Conservation (phyloP, 2,797 vertebrate species). For the Austrolebias charrua region DNA sequence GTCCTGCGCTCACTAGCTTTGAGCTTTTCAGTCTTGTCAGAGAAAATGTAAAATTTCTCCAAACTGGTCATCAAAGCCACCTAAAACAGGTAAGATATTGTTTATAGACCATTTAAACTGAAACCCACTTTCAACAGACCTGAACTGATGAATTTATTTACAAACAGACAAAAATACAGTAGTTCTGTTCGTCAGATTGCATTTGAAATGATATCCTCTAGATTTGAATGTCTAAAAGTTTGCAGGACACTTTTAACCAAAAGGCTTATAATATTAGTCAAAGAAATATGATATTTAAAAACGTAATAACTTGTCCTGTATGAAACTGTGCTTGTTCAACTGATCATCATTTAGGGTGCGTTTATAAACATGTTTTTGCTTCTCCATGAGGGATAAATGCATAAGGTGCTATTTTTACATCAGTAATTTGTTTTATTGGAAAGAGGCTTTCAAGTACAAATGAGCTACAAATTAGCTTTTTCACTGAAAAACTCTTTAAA, state of each 20-base stretch:
- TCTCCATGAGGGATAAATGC: conserved; percentile 36
- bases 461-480: conserved; percentile 56
- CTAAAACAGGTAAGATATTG: no score
- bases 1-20: no score
- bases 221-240: not conserved
- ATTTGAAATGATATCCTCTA: not conserved
- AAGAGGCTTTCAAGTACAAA: conserved; percentile 64
- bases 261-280: not conserved
- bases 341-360: conserved; percentile 5
- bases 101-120: no score
- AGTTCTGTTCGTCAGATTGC: not conserved
- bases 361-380: conserved; percentile 33
- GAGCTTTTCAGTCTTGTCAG: no score
- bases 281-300: not conserved
- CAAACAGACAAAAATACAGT: not conserved
- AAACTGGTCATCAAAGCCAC: no score
- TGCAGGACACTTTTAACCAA: not conserved
- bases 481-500: conserved; percentile 38
- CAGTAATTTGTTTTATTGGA: conserved; percentile 57
- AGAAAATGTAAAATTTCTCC: no score
- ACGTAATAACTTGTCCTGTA: not conserved
- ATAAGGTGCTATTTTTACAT: conserved; percentile 56
- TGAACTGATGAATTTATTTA: not conserved
- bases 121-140: no score
- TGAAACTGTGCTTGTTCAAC: not conserved